phyloP scores from a whole-genome alignment of 2,797 vertebrate genomes.

The Sebastes hubbsi region DNA sequence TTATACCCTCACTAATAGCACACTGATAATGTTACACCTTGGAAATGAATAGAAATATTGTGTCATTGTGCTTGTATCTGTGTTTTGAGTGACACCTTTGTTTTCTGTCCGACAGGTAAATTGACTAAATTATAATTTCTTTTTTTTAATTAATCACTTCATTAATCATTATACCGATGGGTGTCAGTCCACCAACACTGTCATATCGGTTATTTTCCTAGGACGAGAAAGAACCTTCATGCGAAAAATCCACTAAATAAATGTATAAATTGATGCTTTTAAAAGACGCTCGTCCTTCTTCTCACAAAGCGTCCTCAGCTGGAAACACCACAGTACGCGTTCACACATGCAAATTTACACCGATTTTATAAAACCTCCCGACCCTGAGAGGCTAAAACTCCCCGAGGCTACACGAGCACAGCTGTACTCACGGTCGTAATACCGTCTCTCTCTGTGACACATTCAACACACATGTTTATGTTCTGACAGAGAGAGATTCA shows the following conservation, averaged over 20 bases:
- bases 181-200: not conserved
- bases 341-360: not conserved
- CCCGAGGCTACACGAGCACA: not conserved
- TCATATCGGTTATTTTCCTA: not conserved
- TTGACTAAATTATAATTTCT: not conserved
- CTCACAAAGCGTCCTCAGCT: not conserved
- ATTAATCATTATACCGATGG: not conserved
- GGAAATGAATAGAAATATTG: not conserved
- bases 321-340: conserved; percentile 2
- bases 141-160: not conserved
- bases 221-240: not conserved
- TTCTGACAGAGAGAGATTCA: not conserved
- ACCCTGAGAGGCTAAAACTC: not conserved
- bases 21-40: not conserved
- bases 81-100: not conserved
- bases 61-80: not conserved
- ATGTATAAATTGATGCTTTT: not conserved
- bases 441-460: not conserved
- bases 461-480: not conserved
- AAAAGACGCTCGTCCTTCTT: not conserved
- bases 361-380: not conserved
- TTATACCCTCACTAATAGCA: too few species aligned
- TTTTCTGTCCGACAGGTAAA: not conserved
- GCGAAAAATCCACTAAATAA: not conserved
- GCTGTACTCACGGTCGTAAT: not conserved